Evolutionary conservation across 2,113 vertebrate species (phyloP), one percentile per base, ranked within the genome.

Genomic region (Herpetotheres cachinnans): DNA sequence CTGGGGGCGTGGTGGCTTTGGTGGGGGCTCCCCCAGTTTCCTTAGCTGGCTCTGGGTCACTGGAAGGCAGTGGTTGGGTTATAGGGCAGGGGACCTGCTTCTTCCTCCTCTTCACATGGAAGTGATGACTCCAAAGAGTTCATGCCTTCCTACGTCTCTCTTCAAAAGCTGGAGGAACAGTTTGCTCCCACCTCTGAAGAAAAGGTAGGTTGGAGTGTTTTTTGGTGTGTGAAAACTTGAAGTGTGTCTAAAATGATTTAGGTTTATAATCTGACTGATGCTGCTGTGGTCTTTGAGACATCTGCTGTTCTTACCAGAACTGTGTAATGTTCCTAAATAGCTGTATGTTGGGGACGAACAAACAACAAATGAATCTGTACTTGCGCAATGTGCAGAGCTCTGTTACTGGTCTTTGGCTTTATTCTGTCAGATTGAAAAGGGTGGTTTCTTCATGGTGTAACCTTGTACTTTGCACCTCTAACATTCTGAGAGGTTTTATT

Each of bases 81-180:
- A 6, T 29, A 34, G 59, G 11, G 16, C 6, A 46, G 0, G 2
- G 5, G 40, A 77, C 7, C 14, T 2, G 1, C 21, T 74, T 9
- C 11, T 34, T 82, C 24, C 7, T 79, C 16, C 9, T 69, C 40
- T 65, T 66, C 29, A 7, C 0, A 0, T 69, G 26, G 9, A 73
- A 67, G 26, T 20, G 26, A 25, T 76, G 38, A 40, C 32, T 90
- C 27, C 13, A n/a, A 72, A 65, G 66, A 36, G 25, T 80, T 87
- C 10, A 7, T 58, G 42, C 22, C 36, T 74, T 88, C 11, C 25
- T 62, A 1, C 3, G 3, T 11, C 56, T 74, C 22, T 78, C 12
- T 78, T 42, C 19, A 87, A 84, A 94, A 86, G 19, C 34, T 61
- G 32, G 59, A 89, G 38, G 17, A 93, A 30, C 25, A 0, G 0